A percentile compares a stretch with the other conserved stretches of the same genome.
phyloP scores from a whole-genome alignment of 92 coral and sea anemone genomes.

The Siderastrea radians region DNA sequence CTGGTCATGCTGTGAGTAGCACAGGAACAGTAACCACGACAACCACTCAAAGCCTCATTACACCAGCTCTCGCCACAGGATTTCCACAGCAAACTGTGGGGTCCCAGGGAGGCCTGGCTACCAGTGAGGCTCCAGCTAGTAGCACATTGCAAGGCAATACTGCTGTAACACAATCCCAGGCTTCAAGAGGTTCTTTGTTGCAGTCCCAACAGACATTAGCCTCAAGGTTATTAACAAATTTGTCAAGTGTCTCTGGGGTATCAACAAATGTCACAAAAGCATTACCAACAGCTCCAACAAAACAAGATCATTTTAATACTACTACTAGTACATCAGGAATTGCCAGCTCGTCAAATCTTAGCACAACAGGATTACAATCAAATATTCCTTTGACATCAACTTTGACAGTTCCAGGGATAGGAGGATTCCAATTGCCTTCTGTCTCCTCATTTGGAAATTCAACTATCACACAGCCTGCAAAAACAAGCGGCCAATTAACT shows the following conservation, averaged over 20 bases:
- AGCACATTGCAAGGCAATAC: neutral
- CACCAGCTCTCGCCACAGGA: slow-evolving; percentile 28
- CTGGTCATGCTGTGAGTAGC: slow-evolving; percentile 15
- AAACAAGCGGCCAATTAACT: slow-evolving; percentile 1
- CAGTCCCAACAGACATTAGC: slow-evolving; percentile 23
- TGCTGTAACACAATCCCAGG: slow-evolving; percentile 5
- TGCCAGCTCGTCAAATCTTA: neutral
- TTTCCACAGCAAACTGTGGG: slow-evolving; percentile 23
- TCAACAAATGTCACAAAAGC: neutral
- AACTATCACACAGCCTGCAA: slow-evolving; percentile 1
- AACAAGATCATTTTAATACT: neutral
- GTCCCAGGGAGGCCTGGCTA: neutral
- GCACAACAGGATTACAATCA: neutral
- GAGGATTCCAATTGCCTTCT: slow-evolving; percentile 8
- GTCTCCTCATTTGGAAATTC: slow-evolving; percentile 20
- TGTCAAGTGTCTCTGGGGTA: neutral
- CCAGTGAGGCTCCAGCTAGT: neutral
- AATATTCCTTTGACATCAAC: slow-evolving; percentile 3
- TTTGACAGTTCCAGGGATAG: neutral
- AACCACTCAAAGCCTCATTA: slow-evolving; percentile 33
- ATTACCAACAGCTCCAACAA: neutral
- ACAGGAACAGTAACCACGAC: slow-evolving; percentile 14
- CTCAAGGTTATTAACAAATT: neutral
- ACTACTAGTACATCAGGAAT: neutral
- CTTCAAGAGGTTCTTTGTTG: neutral